Evolutionary conservation across 92 coral and sea anemone genomes (phyloP).

Genomic region (Galaxea fascicularis): DNA sequence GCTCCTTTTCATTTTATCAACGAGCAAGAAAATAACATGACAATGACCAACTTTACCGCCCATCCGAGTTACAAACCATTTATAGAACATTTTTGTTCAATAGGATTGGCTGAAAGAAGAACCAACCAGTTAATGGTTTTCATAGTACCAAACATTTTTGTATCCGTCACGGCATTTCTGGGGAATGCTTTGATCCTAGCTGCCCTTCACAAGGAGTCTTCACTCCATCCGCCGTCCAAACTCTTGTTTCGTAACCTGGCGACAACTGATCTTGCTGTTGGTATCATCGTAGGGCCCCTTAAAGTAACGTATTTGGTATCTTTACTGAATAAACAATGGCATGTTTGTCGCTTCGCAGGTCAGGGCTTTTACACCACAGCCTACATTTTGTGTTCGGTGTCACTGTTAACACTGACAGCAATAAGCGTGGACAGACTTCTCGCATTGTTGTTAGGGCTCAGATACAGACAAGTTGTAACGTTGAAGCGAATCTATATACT

Average conservation of each 20-base stretch:
- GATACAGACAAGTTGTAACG: background rate
- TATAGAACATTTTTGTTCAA: background rate
- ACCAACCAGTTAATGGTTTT: background rate
- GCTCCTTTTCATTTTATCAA: too few species aligned
- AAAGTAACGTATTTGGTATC: background rate
- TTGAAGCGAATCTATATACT: background rate
- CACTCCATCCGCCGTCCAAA: conserved; percentile 8
- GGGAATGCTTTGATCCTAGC: conserved; percentile 15
- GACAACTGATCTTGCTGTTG: background rate
- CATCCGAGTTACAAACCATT: too few species aligned
- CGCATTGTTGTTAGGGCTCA: background rate
- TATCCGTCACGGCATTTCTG: background rate
- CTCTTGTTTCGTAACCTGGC: conserved; percentile 17
- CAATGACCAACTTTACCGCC: background rate
- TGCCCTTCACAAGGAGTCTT: conserved; percentile 8
- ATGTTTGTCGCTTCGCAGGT: background rate
- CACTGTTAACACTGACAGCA: background rate
- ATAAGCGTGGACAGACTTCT: background rate
- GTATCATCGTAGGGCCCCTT: background rate
- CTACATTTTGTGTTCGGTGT: background rate
- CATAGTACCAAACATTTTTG: background rate
- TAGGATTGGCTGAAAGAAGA: background rate
- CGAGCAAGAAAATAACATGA: too few species aligned
- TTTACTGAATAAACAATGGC: background rate
- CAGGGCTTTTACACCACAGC: background rate